Evolutionary conservation across 2,113 vertebrate genomes (phyloP).

Genomic region (Lepus americanus): DNA sequence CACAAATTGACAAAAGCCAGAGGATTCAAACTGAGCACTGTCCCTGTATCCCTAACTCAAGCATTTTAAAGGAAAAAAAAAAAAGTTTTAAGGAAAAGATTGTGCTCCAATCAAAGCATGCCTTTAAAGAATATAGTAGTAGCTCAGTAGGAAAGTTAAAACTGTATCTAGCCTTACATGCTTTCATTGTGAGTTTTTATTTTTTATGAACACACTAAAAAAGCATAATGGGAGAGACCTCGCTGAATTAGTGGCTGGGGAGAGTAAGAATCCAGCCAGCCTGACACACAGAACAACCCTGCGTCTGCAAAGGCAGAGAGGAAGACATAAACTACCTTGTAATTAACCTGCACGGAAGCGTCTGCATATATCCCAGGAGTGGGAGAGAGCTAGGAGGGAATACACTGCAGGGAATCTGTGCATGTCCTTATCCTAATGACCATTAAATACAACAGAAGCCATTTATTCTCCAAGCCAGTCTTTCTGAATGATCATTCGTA

Average conservation of each 20-base stretch:
- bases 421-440: not conserved
- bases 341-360: not conserved
- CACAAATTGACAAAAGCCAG: constrained; percentile 81
- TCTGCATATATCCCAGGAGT: not conserved
- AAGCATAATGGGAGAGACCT: constrained; percentile 38
- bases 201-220: constrained; percentile 63
- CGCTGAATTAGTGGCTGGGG: not conserved
- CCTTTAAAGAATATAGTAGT: constrained; percentile 57
- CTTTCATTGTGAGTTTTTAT: not conserved
- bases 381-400: not conserved
- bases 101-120: constrained; percentile 67
- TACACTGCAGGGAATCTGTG: not conserved
- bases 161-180: constrained; percentile 18
- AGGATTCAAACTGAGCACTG: constrained; percentile 75
- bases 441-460: not conserved
- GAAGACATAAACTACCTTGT: constrained; percentile 31
- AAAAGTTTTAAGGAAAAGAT: constrained; percentile 72
- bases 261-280: constrained; percentile 32
- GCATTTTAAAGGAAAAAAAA: constrained; percentile 75
- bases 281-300: not conserved
- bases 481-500: not conserved
- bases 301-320: constrained; percentile 19
- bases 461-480: not conserved
- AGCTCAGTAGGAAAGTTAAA: constrained; percentile 55
- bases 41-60: constrained; percentile 61